Base-by-base conservation (phyloP, 2,113 vertebrate species). In the Mus pahari region DNA sequence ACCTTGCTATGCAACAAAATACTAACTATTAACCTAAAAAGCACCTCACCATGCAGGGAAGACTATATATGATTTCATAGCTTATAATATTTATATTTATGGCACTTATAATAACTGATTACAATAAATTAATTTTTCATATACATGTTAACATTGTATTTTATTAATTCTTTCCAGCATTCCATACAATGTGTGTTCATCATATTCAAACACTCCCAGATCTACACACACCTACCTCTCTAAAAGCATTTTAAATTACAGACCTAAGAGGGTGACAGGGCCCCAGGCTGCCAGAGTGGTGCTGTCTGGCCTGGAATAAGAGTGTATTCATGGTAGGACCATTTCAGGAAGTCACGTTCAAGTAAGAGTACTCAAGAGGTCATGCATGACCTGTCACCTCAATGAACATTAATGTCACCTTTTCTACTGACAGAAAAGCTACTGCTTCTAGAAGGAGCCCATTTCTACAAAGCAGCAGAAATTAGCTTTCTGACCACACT, bases 241-340 rank as follows among this genome's bases (percentile, higher is more conserved):
- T 26, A 90, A 66, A 75, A n/a, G 82, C 83, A 92, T 55, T 88
- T 45, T 68, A 96, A 86, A 45, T 11, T 81, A 77, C 12, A 84
- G 39, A 87, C 70, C 19, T 50, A 84, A 92, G 70, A 78, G 64
- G 60, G 64, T 13, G 28, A 26, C 42, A 90, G 79, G 39, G 55
- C 36, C 20, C 78, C 36, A 22, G 33, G 53, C 22, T n/a, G 33
- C 3, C 53, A 14, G 45, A 7, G 28, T 17, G 16, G 14, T n/a
- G 20, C 42, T 31, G 0, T 24, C 36, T n/a, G 24, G 20, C 26
- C 14, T 31, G 19, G 53, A 31, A 62, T 70, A 33, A 10, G 11
- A 94, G 64, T 17, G 31, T 33, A 11, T 19, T 31, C 75, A 39
- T 8, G 48, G 45, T 3, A 26, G 39, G 12, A 31, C 20, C 17